Evolutionary conservation across 1,140 invertebrate genomes (phyloP), one percentile per base, ranked within the genome.

Genomic region (Pseudachorutes palmiensis): DNA sequence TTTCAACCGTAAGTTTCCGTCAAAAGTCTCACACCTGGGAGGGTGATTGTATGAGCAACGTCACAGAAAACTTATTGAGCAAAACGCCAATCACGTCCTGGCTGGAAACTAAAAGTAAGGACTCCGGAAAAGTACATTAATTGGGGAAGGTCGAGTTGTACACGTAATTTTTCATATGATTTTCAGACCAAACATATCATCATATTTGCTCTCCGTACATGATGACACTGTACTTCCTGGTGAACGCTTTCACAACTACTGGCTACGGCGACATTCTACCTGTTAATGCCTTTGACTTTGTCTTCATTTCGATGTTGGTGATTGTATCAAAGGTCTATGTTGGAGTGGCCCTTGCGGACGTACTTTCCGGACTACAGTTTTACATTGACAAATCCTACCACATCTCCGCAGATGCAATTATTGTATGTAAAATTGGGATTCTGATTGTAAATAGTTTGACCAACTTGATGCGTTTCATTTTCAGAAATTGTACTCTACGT

Each of bases 41-140:
- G n/a, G n/a, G n/a, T n/a, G n/a, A n/a, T n/a, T n/a, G n/a, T n/a
- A n/a, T n/a, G n/a, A n/a, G n/a, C n/a, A n/a, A n/a, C n/a, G n/a
- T n/a, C n/a, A n/a, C n/a, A n/a, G n/a, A n/a, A n/a, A n/a, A n/a
- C n/a, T n/a, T n/a, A n/a, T n/a, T n/a, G n/a, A n/a, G n/a, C n/a
- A n/a, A n/a, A 55, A 55, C 14, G 24, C 5, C 9, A 14, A 55
- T 55, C 9, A 55, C 14, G 24, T 41, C n/a, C 9, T 66, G 65
- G 65, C 33, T 36, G 26, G 49, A 66, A n/a, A 66, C 65, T 2
- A 66, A 66, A 61, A 41, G 65, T 66, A 61, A 26, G 49, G n/a
- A n/a, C n/a, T n/a, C n/a, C n/a, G n/a, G n/a, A n/a, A n/a, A n/a
- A n/a, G n/a, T n/a, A n/a, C n/a, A n/a, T n/a, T n/a, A n/a, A n/a